Conservation (phyloP, 2,113 vertebrate genomes). For the Limanda limanda region DNA sequence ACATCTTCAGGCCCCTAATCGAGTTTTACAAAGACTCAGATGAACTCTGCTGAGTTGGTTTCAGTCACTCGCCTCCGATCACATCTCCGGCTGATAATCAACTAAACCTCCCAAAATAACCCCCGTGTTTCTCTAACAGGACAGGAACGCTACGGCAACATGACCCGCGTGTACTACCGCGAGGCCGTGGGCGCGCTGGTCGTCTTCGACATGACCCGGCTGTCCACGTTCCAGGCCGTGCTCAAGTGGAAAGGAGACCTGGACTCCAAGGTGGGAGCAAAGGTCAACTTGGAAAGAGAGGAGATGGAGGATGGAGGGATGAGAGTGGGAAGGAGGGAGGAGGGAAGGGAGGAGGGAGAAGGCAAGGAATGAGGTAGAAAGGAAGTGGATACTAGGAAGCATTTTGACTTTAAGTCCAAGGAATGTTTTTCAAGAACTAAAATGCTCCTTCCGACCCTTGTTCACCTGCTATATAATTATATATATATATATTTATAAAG, state of each 20-base stretch:
- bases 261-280: constrained; percentile 79
- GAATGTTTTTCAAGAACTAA: no score
- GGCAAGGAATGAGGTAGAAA: no score
- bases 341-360: no score
- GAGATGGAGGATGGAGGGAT: not conserved
- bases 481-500: no score
- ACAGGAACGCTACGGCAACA: constrained; percentile 88
- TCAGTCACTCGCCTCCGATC: not conserved
- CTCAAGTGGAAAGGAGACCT: constrained; percentile 88
- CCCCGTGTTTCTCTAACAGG: constrained; percentile 60
- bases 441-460: no score
- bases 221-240: constrained; percentile 85
- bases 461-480: no score
- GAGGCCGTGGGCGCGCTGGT: constrained; percentile 87
- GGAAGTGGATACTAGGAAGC: not conserved
- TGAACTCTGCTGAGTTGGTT: not conserved
- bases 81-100: not conserved
- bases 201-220: constrained; percentile 86
- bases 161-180: constrained; percentile 88
- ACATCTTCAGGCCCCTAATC: not conserved
- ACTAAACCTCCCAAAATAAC: no score
- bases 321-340: no score
- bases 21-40: not conserved
- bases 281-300: not conserved
- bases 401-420: no score